Conservation (phyloP, 2,797 vertebrate species). For the Decapterus maruadsi region DNA sequence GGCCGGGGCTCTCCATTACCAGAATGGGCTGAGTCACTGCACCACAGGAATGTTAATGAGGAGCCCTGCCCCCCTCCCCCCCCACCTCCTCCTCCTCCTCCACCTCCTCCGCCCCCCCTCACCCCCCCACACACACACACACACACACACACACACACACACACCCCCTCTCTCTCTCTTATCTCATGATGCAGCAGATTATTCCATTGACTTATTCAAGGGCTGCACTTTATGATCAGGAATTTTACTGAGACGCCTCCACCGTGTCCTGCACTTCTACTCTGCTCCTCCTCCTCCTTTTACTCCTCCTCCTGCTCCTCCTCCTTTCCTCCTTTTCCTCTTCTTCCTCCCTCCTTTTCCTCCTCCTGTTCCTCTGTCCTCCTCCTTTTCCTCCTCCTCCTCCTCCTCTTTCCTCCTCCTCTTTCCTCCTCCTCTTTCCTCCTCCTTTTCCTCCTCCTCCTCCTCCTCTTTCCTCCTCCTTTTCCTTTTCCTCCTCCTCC, state of each 20-base stretch:
- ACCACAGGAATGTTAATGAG: conserved; percentile 86
- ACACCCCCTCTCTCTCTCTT: conserved; percentile 30
- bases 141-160: no score
- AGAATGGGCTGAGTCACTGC: conserved; percentile 89
- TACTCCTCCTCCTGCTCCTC: conserved; percentile 2
- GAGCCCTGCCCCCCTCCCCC: conserved; percentile 7
- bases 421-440: no score
- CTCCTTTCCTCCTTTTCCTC: conserved; percentile 25
- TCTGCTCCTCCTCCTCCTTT: conserved; percentile 24
- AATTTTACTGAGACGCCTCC: conserved; percentile 63
- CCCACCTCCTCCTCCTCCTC: not conserved
- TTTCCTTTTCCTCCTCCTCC: no score
- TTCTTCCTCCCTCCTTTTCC: conserved; percentile 51
- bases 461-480: no score
- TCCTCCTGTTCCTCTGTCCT: conserved; percentile 83
- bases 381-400: conserved; percentile 11
- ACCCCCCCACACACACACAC: not conserved
- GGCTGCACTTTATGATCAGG: conserved; percentile 77
- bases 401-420: conserved; percentile 9
- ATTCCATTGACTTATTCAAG: conserved; percentile 78
- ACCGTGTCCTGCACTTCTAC: conserved; percentile 61
- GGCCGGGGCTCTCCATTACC: conserved; percentile 87
- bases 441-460: no score
- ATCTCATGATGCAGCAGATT: conserved; percentile 79
- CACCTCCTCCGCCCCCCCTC: conserved; percentile 1